phyloP scores from a whole-genome alignment of 2,797 vertebrate species.

The Sylvia borin region DNA sequence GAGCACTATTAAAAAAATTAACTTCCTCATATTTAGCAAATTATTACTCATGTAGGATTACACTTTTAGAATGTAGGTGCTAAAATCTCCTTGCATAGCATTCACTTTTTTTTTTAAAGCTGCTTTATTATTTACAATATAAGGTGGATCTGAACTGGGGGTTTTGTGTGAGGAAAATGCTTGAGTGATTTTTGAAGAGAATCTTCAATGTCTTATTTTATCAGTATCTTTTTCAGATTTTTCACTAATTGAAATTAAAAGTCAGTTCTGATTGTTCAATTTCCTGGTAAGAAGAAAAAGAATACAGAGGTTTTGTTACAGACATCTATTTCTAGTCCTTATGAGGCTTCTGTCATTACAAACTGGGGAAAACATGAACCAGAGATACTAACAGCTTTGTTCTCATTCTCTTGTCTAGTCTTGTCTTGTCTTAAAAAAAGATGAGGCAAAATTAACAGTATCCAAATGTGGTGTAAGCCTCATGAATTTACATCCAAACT shows the following conservation, averaged over 20 bases:
- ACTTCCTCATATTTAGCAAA: background rate
- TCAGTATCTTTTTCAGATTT: background rate
- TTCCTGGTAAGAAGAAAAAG: constrained; percentile 9
- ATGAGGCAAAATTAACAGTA: background rate
- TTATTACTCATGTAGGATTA: background rate
- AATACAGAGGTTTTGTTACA: background rate
- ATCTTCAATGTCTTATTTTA: constrained; percentile 1
- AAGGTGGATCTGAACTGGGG: background rate
- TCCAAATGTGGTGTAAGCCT: background rate
- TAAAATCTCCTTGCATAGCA: background rate
- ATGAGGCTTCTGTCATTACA: constrained; percentile 36
- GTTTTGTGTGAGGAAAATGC: background rate
- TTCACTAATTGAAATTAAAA: constrained; percentile 14
- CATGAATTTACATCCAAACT: background rate
- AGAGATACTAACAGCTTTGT: constrained; percentile 15
- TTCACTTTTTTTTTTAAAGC: background rate
- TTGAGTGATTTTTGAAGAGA: constrained; percentile 23
- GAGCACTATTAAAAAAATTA: background rate
- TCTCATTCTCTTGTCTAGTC: background rate
- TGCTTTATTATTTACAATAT: background rate
- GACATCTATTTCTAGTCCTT: constrained; percentile 27
- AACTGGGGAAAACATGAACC: background rate
- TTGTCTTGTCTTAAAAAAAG: background rate
- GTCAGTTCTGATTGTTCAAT: background rate
- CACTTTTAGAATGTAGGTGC: background rate